Conservation (phyloP, 2,113 vertebrate species). For the Ptilonorhynchus violaceus region DNA sequence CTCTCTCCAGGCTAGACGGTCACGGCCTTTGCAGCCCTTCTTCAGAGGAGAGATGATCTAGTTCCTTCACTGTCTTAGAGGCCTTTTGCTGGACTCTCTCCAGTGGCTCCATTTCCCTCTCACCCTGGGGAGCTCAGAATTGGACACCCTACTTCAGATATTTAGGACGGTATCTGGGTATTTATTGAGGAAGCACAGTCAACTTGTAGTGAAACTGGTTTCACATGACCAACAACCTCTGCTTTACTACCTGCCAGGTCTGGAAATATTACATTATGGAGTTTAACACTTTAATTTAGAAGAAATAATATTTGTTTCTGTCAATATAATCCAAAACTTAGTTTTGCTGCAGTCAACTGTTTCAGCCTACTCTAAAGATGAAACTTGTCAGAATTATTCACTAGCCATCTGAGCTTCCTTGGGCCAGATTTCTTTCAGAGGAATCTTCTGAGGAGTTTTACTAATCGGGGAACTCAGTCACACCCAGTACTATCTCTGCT, state of each 20-base stretch:
- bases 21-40: background rate
- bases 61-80: background rate
- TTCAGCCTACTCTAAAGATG: background rate
- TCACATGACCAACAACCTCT: background rate
- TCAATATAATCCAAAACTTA: background rate
- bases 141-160: background rate
- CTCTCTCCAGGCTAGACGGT: background rate
- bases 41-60: background rate
- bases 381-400: background rate
- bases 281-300: background rate
- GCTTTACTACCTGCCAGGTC: background rate
- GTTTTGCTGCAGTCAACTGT: background rate
- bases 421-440: background rate
- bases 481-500: accelerated
- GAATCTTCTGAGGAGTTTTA: background rate
- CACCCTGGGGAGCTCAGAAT: background rate
- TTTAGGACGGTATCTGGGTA: background rate
- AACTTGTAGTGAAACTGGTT: background rate
- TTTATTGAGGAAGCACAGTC: background rate
- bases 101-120: background rate
- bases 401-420: background rate
- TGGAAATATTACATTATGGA: background rate
- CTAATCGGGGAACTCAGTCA: background rate
- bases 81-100: background rate
- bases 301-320: background rate